Evolutionary conservation across 2,888 invertebrate species (phyloP), one percentile per base, ranked within the genome.

Genomic region (Brachyptera risi): DNA sequence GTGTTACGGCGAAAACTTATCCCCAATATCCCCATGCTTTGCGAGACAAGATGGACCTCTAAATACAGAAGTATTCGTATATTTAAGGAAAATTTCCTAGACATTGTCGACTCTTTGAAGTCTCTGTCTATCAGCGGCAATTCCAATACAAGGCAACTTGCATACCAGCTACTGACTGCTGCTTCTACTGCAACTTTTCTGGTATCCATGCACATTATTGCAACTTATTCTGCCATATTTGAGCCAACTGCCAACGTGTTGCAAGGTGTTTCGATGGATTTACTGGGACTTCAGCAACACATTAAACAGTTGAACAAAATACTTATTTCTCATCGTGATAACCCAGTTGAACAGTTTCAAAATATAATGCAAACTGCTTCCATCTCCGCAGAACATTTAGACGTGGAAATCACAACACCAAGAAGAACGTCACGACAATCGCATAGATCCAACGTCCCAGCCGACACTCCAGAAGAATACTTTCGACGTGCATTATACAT

Each of bases 51-150:
- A 58, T 60, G 67, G 63, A 61, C 62, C 57, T 15, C 63, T 54
- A 66, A 67, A 67, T 67, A 67, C 50, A 62, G 60, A 42, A 62
- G 63, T 56, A 59, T n/a, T 15, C 23, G 63, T 11, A 49, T 65
- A 58, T 67, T 67, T 57, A 59, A 58, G 26, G 58, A 60, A 51
- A 54, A 65, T 63, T 66, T 65, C 59, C 37, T 54, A 13, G 57
- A 63, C 58, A 60, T 61, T 51, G 40, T 62, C 11, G 19, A 11
- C 11, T 17, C 17, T 19, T 21, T 44, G 19, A 44, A 44, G 21
- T 17, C 44, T 19, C 7, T 44, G 11, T 19, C 44, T 11, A 44
- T 17, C n/a, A 44, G 19, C 17, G 21, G n/a, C 3, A 17, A 44
- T 17, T 44, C 17, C 17, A 44, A 17, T 4, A 44, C 21, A 21